These are phyloP conservation scores for Charadrius vociferus DNA, from an alignment of 2,113 vertebrate species.

Conservation along the genomic window DNA sequence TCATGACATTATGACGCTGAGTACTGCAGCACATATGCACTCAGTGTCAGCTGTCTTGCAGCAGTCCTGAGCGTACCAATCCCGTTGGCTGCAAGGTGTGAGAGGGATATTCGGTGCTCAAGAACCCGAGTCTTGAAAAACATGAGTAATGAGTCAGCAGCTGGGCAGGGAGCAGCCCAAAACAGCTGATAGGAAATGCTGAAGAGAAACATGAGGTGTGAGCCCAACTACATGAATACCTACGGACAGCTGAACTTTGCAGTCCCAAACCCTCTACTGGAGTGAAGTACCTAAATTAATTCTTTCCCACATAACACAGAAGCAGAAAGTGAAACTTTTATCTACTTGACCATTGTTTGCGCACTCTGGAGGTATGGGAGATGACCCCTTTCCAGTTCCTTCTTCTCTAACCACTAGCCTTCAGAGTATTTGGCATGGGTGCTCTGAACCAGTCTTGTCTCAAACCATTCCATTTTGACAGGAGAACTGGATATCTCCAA, in stretches of 20 bases:
- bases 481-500: background rate
- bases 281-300: background rate
- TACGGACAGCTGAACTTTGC: background rate
- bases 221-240: background rate
- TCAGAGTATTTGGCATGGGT: background rate
- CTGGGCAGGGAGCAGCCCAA: background rate
- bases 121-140: background rate
- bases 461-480: background rate
- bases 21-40: fast-evolving
- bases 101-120: background rate
- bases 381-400: background rate
- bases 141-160: background rate
- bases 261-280: background rate
- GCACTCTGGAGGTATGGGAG: background rate
- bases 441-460: background rate
- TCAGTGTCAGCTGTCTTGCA: background rate
- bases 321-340: background rate
- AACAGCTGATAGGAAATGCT: background rate
- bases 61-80: background rate
- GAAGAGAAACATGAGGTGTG: background rate
- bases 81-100: background rate
- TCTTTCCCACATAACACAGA: background rate
- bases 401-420: background rate
- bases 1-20: background rate
- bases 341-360: background rate